Evolutionary conservation across 2,113 vertebrate species (phyloP), one percentile per base, ranked within the genome.

Genomic region (Daubentonia madagascariensis): DNA sequence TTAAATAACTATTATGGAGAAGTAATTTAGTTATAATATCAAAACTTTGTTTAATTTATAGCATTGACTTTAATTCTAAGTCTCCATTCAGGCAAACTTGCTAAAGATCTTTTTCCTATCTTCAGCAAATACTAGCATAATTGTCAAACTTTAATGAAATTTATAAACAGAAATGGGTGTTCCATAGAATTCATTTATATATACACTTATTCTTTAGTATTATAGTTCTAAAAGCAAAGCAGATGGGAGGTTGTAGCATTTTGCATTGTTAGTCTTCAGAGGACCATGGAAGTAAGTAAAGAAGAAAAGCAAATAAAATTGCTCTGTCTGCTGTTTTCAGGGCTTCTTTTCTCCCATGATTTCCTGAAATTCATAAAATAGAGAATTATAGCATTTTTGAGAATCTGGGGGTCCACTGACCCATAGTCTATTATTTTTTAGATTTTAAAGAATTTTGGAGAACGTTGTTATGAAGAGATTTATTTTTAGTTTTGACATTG

Each of bases 221-320:
- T 72, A 68, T 54, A 70, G 48, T 50, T 72, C 54, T 85, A 43
- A 48, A 83, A 57, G 18, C 67, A 43, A 78, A 96, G 37, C 68
- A 94, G 73, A 96, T 0, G 11, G 11, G 22, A 96, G 5, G n/a
- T 86, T 70, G 75, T 14, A 50, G 28, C 54, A 40, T 72, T 96
- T 96, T 85, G 35, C 48, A 32, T 85, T 88, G 79, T 86, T 86
- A 61, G 54, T 84, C 92, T 97, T 95, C 61, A 70, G 96, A 96
- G 90, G 30, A 59, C 50, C 16, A 70, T 65, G 63, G 67, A 85
- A 70, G 16, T 11, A 88, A 87, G 32, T n/a, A 79, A 91, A 52
- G 4, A 91, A 95, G 48, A 50, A 78, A 96, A 96, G 63, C 52
- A 37, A 91, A 78, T 17, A 8, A 92, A 75, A 14, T 86, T 84